These are phyloP conservation scores for Cyaniris semiargus DNA, from an alignment of 2,888 invertebrate genomes.

Conservation along the genomic window DNA sequence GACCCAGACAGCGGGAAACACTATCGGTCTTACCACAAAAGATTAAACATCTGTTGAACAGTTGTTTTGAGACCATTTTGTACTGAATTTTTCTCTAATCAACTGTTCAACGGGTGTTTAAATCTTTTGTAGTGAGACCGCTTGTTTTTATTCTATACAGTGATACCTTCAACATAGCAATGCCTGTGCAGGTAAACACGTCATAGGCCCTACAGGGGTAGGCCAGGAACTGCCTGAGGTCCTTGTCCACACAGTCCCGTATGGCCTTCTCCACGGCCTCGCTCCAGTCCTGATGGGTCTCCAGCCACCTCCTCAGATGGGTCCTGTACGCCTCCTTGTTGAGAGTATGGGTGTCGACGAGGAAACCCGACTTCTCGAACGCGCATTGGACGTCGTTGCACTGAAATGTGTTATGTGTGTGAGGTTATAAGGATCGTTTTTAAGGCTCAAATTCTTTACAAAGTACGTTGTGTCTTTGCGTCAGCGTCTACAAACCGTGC, in stretches of 20 bases:
- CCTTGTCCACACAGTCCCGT: constrained; percentile 64
- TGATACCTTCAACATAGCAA: constrained; percentile 69
- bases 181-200: constrained; percentile 70
- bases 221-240: constrained; percentile 64
- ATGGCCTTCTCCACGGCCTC: constrained; percentile 62
- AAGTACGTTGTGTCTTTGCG: no score
- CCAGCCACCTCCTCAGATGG: constrained; percentile 61
- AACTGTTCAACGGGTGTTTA: no score
- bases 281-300: constrained; percentile 59
- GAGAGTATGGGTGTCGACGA: constrained; percentile 57
- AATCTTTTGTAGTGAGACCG: no score
- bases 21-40: no score
- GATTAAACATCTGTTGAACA: no score
- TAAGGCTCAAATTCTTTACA: no score
- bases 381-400: constrained; percentile 70
- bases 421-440: no score
- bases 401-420: constrained; percentile 49
- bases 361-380: constrained; percentile 70
- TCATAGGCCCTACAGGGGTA: constrained; percentile 69
- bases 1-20: no score
- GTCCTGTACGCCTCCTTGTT: constrained; percentile 63
- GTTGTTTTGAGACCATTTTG: no score
- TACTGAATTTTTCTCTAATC: no score
- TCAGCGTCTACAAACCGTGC: no score
- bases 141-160: no score